Percentiles rank a stretch among this genome's conserved stretches.
Conservation (phyloP, 2,113 vertebrate species). For the Cairina moschata region DNA sequence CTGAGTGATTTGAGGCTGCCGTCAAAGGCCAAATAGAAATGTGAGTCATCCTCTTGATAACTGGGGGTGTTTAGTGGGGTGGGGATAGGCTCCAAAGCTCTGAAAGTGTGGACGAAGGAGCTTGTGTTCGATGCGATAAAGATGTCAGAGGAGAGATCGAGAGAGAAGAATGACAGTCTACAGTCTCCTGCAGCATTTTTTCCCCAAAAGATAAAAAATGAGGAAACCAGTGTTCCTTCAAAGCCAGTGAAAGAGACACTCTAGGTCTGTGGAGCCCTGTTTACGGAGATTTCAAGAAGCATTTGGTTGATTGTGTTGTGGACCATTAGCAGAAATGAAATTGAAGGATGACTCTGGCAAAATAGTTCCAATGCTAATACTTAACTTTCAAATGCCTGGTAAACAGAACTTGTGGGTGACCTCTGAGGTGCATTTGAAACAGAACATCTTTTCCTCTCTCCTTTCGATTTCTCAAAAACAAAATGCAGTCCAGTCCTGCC, state of each 20-base stretch:
- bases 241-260: background rate
- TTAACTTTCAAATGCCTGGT: background rate
- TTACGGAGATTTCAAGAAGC: background rate
- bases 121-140: background rate
- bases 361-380: background rate
- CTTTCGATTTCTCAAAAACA: background rate
- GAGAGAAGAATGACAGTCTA: background rate
- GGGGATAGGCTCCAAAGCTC: background rate
- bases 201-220: fast-evolving
- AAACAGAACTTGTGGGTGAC: background rate
- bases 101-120: fast-evolving
- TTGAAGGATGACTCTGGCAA: background rate
- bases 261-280: background rate
- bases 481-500: background rate
- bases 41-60: background rate
- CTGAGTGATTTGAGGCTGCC: background rate
- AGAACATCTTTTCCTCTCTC: background rate
- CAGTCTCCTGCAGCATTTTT: background rate
- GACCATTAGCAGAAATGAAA: background rate
- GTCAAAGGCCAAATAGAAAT: background rate
- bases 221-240: background rate
- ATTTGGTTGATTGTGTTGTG: background rate
- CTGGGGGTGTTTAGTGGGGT: background rate
- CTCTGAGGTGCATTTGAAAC: background rate
- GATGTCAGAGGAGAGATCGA: background rate